A percentile compares a stretch with the other conserved stretches of the same genome.
Evolutionary conservation across 92 coral and sea anemone genomes (phyloP).

Genomic region (Zoanthus sansibaricus): DNA sequence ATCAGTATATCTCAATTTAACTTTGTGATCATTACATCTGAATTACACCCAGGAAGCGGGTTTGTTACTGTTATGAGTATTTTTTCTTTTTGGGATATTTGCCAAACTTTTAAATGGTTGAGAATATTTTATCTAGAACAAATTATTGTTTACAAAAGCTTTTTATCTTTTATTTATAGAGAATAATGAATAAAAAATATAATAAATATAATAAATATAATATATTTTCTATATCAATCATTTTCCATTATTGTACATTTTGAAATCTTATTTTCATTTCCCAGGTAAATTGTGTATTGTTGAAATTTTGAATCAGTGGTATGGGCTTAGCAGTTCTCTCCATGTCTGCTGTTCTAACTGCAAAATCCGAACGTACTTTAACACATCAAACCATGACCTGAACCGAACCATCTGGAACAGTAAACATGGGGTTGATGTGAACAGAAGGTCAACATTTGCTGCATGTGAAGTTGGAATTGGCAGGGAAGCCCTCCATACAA

Average conservation of each 20-base stretch:
- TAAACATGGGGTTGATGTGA: background rate
- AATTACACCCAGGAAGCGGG: background rate
- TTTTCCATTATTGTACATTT: background rate
- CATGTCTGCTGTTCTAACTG: constrained; percentile 14
- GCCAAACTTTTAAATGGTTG: background rate
- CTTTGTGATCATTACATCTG: background rate
- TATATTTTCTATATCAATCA: constrained; percentile 1
- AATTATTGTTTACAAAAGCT: background rate
- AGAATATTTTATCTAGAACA: background rate
- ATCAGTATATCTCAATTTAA: background rate
- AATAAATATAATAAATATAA: background rate
- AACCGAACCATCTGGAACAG: constrained; percentile 8
- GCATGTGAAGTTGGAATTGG: constrained; percentile 23
- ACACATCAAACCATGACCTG: constrained; percentile 17
- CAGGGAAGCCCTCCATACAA: constrained; percentile 1
- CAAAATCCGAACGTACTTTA: constrained; percentile 21
- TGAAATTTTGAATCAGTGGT: constrained; percentile 14
- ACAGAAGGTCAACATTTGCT: constrained; percentile 22
- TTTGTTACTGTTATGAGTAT: background rate
- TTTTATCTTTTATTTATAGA: background rate
- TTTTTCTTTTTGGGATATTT: background rate
- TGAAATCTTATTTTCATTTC: background rate
- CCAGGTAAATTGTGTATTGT: constrained; percentile 12
- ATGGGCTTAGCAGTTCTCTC: constrained; percentile 27
- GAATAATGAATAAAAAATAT: constrained; percentile 4